Percentiles rank a stretch among this genome's conserved stretches.
Conservation (phyloP, 1,140 invertebrate genomes). For the Dendroctonus valens region DNA sequence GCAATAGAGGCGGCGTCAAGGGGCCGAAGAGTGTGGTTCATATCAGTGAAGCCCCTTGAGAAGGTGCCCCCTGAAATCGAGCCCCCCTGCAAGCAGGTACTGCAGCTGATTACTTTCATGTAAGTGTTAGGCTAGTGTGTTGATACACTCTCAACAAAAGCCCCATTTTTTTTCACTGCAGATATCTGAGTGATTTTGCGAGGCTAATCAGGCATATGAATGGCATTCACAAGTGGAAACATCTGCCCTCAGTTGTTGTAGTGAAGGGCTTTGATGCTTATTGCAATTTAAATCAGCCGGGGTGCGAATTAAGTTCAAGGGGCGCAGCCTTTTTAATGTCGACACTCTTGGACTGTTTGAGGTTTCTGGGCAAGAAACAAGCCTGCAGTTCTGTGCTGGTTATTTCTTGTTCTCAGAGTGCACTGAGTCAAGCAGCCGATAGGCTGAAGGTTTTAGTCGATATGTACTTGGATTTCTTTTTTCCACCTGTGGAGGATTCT, state of each 20-base stretch:
- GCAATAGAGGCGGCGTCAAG: slow-evolving; percentile 39
- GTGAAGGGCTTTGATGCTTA: slow-evolving; percentile 38
- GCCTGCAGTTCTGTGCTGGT: not conserved
- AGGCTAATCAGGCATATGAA: slow-evolving; percentile 40
- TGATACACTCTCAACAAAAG: slow-evolving; percentile 1
- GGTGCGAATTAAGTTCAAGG: slow-evolving; percentile 23
- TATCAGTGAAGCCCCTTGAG: slow-evolving; percentile 37
- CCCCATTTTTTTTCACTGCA: slow-evolving; percentile 31
- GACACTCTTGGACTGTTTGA: slow-evolving; percentile 34
- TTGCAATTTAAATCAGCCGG: slow-evolving; percentile 26
- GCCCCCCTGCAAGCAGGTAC: slow-evolving; percentile 38
- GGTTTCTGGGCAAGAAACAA: slow-evolving; percentile 28
- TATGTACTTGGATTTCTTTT: slow-evolving; percentile 38
- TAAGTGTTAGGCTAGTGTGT: slow-evolving; percentile 26
- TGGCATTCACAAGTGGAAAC: slow-evolving; percentile 40
- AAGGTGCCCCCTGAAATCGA: slow-evolving; percentile 36
- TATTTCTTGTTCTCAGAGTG: slow-evolving; percentile 9
- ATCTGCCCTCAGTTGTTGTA: slow-evolving; percentile 40
- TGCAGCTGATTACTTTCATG: slow-evolving; percentile 44
- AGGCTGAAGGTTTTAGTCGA: slow-evolving; percentile 36
- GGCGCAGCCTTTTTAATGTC: slow-evolving; percentile 31
- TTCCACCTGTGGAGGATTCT: slow-evolving; percentile 5
- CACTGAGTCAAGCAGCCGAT: slow-evolving; percentile 2
- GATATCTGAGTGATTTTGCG: slow-evolving; percentile 39
- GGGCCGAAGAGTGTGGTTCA: slow-evolving; percentile 42